Conservation (phyloP, 2,113 vertebrate species). For the Sula dactylatra region DNA sequence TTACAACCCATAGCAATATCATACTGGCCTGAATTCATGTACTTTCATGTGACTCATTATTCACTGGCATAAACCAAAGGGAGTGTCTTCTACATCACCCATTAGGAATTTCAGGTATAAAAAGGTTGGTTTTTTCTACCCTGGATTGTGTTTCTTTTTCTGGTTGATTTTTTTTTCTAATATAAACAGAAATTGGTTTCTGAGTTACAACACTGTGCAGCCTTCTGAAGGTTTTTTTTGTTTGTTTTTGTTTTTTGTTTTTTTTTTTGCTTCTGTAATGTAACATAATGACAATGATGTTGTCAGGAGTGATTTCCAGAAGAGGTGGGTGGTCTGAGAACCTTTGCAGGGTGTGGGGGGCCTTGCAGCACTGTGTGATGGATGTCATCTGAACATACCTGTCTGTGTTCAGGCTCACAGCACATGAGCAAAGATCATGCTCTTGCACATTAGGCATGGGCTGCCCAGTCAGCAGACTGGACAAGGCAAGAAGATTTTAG, state of each 20-base stretch:
- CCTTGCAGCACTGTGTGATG: not conserved
- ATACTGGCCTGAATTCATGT: not conserved
- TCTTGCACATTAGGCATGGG: not conserved
- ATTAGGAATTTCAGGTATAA: constrained; percentile 20
- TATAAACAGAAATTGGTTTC: not conserved
- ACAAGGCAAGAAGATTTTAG: not conserved
- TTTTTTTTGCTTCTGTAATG: not conserved
- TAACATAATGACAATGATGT: not conserved
- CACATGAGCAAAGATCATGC: fast-evolving
- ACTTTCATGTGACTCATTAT: constrained; percentile 32
- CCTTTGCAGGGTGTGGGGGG: not conserved
- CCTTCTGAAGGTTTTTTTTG: not conserved
- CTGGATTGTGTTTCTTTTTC: not conserved
- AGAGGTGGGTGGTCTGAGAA: not conserved
- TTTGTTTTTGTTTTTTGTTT: not conserved
- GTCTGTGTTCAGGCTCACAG: not conserved
- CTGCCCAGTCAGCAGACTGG: not conserved
- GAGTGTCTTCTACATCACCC: constrained; percentile 38
- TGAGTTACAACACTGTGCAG: not conserved
- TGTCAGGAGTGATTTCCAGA: not conserved
- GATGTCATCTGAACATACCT: not conserved
- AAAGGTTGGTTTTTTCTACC: not conserved
- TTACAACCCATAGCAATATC: not conserved
- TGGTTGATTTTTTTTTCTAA: not conserved
- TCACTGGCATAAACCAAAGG: constrained; percentile 16